Conservation (phyloP, 2,797 vertebrate genomes). For the Margarornis squamiger region DNA sequence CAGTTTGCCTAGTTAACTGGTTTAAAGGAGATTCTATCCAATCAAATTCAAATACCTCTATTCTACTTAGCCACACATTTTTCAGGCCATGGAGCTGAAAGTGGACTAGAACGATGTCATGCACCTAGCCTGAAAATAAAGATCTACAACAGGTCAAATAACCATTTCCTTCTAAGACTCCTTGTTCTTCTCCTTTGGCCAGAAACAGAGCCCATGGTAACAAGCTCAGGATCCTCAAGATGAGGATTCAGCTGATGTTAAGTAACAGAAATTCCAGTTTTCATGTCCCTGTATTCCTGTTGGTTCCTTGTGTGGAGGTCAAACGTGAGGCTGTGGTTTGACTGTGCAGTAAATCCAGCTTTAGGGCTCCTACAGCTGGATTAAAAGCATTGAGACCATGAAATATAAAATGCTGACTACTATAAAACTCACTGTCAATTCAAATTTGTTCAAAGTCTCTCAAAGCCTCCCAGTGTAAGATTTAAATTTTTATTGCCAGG, state of each 20-base stretch:
- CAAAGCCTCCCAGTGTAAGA: neutral
- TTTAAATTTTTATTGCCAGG: conserved; percentile 49
- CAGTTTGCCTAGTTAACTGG: neutral
- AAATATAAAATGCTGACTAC: conserved; percentile 27
- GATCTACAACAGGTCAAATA: neutral
- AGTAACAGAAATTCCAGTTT: neutral
- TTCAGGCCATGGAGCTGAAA: neutral
- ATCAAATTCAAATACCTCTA: neutral
- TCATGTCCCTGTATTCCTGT: neutral
- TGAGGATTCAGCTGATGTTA: neutral
- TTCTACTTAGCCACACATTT: neutral
- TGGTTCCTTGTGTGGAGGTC: neutral
- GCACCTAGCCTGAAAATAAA: neutral
- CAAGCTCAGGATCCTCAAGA: neutral
- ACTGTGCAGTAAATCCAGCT: conserved; percentile 14
- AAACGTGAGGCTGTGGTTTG: neutral
- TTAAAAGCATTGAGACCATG: neutral
- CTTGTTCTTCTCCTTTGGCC: neutral
- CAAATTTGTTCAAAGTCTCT: conserved; percentile 45
- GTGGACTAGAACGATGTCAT: neutral
- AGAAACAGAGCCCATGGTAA: neutral
- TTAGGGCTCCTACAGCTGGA: neutral
- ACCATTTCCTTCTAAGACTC: neutral
- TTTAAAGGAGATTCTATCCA: neutral
- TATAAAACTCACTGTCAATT: conserved; percentile 52